Conservation (phyloP, 2,888 invertebrate species). For the Calameuta pallipes region DNA sequence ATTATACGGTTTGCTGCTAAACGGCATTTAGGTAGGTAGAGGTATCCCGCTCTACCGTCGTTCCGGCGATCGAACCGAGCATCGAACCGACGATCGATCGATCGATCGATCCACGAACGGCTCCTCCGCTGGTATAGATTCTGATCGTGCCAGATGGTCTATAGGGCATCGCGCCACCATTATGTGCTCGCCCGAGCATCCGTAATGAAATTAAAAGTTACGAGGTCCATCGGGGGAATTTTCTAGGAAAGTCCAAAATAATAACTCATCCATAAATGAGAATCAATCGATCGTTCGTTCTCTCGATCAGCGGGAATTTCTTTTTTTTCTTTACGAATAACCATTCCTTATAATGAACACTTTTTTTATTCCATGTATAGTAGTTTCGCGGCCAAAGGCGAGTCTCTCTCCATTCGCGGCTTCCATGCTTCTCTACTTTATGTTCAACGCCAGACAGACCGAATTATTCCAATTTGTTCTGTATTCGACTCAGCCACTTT, state of each 20-base stretch:
- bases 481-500: slow-evolving; percentile 44
- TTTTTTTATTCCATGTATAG: too few species aligned
- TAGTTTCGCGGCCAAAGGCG: too few species aligned
- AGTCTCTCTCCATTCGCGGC: too few species aligned
- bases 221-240: slow-evolving; percentile 21
- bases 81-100: slow-evolving; percentile 40
- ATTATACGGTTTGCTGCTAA: slow-evolving; percentile 44
- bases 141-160: slow-evolving; percentile 62
- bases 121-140: slow-evolving; percentile 26
- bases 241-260: slow-evolving; percentile 31
- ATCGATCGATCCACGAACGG: slow-evolving; percentile 48
- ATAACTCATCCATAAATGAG: too few species aligned
- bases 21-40: slow-evolving; percentile 21
- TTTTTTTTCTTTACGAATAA: too few species aligned
- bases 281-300: too few species aligned
- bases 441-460: slow-evolving; percentile 14
- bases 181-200: slow-evolving; percentile 43
- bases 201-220: slow-evolving; percentile 58
- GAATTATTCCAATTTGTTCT: slow-evolving; percentile 55
- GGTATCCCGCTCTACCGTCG: slow-evolving; percentile 6
- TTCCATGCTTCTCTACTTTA: too few species aligned
- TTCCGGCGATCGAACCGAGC: slow-evolving; percentile 20
- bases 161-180: slow-evolving; percentile 49
- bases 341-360: too few species aligned
- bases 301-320: too few species aligned